Base-by-base conservation (phyloP, 2,113 vertebrate genomes). In the Trichechus manatus region DNA sequence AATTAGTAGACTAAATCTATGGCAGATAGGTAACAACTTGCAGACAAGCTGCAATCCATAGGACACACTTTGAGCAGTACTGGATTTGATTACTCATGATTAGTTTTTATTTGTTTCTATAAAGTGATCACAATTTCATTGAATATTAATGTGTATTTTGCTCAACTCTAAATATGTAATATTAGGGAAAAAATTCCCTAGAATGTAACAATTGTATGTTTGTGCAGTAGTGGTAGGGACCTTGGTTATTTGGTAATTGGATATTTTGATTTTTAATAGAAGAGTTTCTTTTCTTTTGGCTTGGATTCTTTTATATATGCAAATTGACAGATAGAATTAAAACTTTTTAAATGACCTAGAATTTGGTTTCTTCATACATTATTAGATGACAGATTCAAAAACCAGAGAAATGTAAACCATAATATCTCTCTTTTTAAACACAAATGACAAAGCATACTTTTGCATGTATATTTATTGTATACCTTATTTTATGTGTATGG, bases 221-320 rank as follows among this genome's bases (percentile, higher is more conserved):
- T 80, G 20, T 88, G 11, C 2, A 25, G n/a, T 79, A 29, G 17
- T 94, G 39, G 17, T 59, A 9, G 53, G 42, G 59, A 72, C 2
- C 31, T 53, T 10, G 19, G 20, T 78, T 75, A 11, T 75, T 68
- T 42, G 53, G 13, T 33, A 86, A 44, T 14, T 15, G 19, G 19
- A 68, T 92, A 88, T 78, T 88, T 83, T 78, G 25, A 82, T 91
- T 91, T 83, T 36, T 87, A 53, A 17, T 27, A 59, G 22, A 44
- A n/a, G n/a, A 10, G 23, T 75, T 56, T 33, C 74, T 15, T 68
- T 13, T 42, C 29, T 33, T 50, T n/a, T 72, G 29, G 6, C 7
- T n/a, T 86, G 33, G 66, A 63, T 82, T 29, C 3, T 53, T 64
- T 59, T 36, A 36, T 6, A 7, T 39, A 77, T 3, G 20, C 1